Evolutionary conservation across 2,797 vertebrate genomes (phyloP).

Genomic region (Pelodytes ibericus): DNA sequence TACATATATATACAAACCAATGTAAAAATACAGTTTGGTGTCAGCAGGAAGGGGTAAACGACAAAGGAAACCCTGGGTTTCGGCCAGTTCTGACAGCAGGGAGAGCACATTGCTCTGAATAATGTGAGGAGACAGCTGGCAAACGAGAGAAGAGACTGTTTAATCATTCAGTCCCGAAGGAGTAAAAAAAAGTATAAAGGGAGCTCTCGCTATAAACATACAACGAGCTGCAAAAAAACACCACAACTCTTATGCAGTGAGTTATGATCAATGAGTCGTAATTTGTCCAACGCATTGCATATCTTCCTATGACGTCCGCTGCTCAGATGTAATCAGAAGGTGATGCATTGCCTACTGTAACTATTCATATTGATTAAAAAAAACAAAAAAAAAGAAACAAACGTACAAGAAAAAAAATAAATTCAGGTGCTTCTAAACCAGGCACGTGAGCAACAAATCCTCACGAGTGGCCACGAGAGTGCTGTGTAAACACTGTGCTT

Average conservation of each 20-base stretch:
- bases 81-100: not conserved
- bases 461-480: not conserved
- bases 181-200: too few relatives aligned
- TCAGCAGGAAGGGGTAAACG: too few relatives aligned
- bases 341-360: too few relatives aligned
- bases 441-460: not conserved
- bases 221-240: not conserved
- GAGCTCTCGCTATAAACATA: not conserved
- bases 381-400: too few relatives aligned
- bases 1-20: too few relatives aligned
- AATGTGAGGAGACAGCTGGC: not conserved
- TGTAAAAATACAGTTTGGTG: too few relatives aligned
- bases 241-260: not conserved
- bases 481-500: not conserved
- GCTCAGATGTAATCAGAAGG: too few relatives aligned
- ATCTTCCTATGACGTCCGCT: too few relatives aligned
- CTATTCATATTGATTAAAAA: too few relatives aligned
- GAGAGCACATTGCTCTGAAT: not conserved
- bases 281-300: not conserved
- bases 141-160: not conserved
- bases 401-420: too few relatives aligned
- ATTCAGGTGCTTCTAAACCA: too few relatives aligned
- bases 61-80: not conserved
- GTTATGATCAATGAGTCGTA: not conserved
- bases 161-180: not conserved